A percentile compares a stretch with the other conserved stretches of the same genome.
Evolutionary conservation across 1,140 invertebrate genomes (phyloP).

Genomic region (Aphidius ervi): DNA sequence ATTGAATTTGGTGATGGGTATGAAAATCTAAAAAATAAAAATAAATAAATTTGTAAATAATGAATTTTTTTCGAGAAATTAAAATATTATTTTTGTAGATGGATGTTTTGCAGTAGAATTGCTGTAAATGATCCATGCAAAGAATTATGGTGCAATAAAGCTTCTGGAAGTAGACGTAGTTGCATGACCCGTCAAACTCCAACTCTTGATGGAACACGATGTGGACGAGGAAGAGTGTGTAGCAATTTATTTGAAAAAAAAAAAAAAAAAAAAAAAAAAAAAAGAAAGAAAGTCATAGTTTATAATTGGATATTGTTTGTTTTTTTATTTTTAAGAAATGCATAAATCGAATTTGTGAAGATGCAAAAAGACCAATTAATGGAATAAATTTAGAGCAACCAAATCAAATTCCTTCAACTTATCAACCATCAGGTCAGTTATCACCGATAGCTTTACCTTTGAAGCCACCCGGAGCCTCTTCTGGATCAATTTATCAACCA

Average conservation of each 20-base stretch:
- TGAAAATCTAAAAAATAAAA: background rate
- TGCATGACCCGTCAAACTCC: slow-evolving; percentile 11
- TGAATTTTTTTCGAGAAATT: no score
- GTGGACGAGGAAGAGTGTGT: slow-evolving; percentile 8
- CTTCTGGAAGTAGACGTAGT: background rate
- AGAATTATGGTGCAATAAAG: slow-evolving; percentile 15
- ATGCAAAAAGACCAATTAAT: background rate
- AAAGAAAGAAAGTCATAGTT: background rate
- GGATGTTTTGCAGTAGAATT: slow-evolving; percentile 8
- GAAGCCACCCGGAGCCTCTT: no score
- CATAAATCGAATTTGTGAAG: slow-evolving; percentile 10
- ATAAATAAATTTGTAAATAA: no score
- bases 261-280: background rate
- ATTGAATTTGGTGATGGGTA: slow-evolving; percentile 16
- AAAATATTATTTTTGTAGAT: slow-evolving; percentile 1
- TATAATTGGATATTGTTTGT: background rate
- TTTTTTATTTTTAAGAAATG: slow-evolving; percentile 7
- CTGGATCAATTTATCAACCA: no score
- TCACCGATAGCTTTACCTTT: no score
- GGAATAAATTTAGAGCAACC: background rate
- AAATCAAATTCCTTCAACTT: no score
- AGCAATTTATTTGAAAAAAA: background rate
- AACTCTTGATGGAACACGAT: slow-evolving; percentile 9
- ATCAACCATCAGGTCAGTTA: no score
- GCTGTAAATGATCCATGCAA: slow-evolving; percentile 6